Conservation (phyloP, 2,888 invertebrate genomes). For the Agonopterix arenella region DNA sequence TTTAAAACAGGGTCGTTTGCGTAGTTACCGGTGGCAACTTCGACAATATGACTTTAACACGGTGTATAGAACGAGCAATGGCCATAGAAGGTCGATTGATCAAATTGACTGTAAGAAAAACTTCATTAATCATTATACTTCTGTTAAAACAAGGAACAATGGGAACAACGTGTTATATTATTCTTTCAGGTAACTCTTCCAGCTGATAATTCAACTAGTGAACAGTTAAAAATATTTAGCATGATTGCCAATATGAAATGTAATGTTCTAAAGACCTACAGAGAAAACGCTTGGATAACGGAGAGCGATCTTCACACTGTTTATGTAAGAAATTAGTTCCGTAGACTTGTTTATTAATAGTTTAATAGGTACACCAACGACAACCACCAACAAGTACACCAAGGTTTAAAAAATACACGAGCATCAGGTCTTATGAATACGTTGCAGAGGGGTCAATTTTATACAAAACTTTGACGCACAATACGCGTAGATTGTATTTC, state of each 20-base stretch:
- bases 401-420: too few relatives aligned
- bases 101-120: conserved; percentile 57
- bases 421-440: too few relatives aligned
- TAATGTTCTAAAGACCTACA: conserved; percentile 92
- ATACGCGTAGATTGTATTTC: too few relatives aligned
- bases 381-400: too few relatives aligned
- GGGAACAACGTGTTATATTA: not conserved
- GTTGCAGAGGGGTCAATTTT: too few relatives aligned
- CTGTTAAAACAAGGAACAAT: not conserved
- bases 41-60: conserved; percentile 20
- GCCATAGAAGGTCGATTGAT: conserved; percentile 82
- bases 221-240: conserved; percentile 83
- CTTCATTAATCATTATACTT: not conserved
- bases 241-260: conserved; percentile 84
- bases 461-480: too few relatives aligned
- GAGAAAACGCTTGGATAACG: conserved; percentile 84
- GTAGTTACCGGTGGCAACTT: conserved; percentile 42
- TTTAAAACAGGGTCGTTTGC: conserved; percentile 40
- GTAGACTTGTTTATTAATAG: not conserved
- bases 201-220: conserved; percentile 19
- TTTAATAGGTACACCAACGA: too few relatives aligned
- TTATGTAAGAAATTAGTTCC: conserved; percentile 18
- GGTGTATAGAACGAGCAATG: conserved; percentile 31
- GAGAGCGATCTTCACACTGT: conserved; percentile 80
- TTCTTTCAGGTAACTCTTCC: conserved; percentile 38